Conservation (phyloP, 2,797 vertebrate species). For the Vireo griseus region DNA sequence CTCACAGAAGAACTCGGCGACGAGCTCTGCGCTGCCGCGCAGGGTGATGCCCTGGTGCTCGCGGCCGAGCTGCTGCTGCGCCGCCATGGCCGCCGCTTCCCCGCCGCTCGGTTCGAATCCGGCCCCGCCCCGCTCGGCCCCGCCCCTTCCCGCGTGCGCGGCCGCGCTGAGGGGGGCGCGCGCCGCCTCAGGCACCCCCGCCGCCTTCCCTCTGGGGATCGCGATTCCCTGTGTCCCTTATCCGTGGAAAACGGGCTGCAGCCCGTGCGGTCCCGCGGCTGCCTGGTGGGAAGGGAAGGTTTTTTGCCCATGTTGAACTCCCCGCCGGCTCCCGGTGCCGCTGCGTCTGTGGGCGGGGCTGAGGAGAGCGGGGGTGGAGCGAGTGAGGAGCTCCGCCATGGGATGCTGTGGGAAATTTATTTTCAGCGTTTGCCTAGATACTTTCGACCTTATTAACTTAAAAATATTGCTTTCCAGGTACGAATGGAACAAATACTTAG, state of each 20-base stretch:
- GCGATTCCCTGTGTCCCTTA: fast-evolving
- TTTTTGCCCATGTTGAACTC: fast-evolving
- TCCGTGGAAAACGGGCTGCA: fast-evolving
- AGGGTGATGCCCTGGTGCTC: slow-evolving; percentile 86
- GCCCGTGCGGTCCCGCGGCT: fast-evolving
- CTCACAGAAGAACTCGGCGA: slow-evolving; percentile 92
- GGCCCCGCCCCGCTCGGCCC: background rate
- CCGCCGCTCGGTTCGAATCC: slow-evolving; percentile 24
- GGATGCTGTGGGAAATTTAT: fast-evolving
- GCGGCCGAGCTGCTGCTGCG: slow-evolving; percentile 51
- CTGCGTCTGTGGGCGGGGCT: background rate
- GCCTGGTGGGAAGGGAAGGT: fast-evolving
- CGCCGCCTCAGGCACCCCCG: fast-evolving
- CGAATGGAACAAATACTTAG: background rate
- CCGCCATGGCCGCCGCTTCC: slow-evolving; percentile 56
- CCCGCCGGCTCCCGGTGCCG: fast-evolving
- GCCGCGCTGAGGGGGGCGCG: background rate
- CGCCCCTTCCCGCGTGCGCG: background rate
- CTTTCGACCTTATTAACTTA: fast-evolving
- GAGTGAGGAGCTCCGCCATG: fast-evolving
- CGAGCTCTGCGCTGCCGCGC: slow-evolving; percentile 88
- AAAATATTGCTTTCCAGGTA: background rate
- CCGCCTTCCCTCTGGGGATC: fast-evolving
- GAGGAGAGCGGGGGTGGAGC: background rate
- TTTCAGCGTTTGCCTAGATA: fast-evolving